Evolutionary conservation across 2,888 invertebrate genomes (phyloP).

Genomic region (Neoascia interrupta): DNA sequence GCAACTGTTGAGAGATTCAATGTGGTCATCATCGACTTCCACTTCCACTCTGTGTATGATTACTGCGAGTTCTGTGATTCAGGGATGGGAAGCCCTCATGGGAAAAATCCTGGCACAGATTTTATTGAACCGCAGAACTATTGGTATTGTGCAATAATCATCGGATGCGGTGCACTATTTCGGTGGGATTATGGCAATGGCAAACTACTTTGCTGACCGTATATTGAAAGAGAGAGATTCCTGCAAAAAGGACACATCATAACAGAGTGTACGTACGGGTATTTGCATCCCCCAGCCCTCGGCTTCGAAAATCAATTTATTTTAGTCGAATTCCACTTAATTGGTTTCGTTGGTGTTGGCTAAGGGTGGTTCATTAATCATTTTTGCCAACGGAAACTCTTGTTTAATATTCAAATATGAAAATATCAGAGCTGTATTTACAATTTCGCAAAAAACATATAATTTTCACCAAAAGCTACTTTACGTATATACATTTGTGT

Average conservation of each 20-base stretch:
- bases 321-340: constrained; percentile 53
- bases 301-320: constrained; percentile 66
- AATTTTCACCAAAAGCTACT: too few relatives aligned
- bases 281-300: constrained; percentile 28
- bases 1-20: constrained; percentile 7
- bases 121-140: constrained; percentile 54
- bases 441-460: too few relatives aligned
- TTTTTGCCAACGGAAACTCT: too few relatives aligned
- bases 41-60: constrained; percentile 21
- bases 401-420: too few relatives aligned
- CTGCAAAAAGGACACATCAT: not conserved
- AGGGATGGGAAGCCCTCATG: constrained; percentile 60
- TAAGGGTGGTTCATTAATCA: too few relatives aligned
- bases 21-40: not conserved
- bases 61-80: not conserved
- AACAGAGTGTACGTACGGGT: constrained; percentile 40
- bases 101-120: constrained; percentile 54
- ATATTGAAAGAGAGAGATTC: not conserved
- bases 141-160: constrained; percentile 63
- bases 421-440: too few relatives aligned
- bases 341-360: constrained; percentile 59
- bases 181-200: constrained; percentile 1
- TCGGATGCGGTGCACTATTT: constrained; percentile 15
- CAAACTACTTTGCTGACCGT: not conserved
- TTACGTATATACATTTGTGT: too few relatives aligned